These are phyloP conservation scores for Otocyon megalotis DNA, from an alignment of 2,113 vertebrate species.

Conservation along the genomic window DNA sequence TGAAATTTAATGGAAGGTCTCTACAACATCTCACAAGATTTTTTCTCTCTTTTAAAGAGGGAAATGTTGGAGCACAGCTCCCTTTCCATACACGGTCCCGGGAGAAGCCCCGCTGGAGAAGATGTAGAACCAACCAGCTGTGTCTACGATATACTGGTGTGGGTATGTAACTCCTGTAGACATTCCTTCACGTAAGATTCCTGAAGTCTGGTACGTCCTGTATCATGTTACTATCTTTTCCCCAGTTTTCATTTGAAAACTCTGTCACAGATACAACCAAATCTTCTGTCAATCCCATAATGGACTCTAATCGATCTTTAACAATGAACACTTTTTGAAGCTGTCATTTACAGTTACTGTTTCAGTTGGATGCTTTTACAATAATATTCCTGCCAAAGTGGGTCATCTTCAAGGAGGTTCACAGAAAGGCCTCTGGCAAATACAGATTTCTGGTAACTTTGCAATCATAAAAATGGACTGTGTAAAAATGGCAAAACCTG, in stretches of 20 bases:
- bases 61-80: background rate
- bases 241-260: background rate
- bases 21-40: background rate
- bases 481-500: background rate
- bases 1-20: background rate
- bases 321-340: background rate
- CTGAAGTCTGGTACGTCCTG: background rate
- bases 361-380: background rate
- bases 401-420: background rate
- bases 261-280: background rate
- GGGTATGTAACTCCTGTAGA: background rate
- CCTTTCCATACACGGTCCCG: too few species aligned
- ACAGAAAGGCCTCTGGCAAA: background rate
- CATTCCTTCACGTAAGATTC: background rate
- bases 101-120: background rate
- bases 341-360: background rate
- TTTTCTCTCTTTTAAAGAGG: background rate
- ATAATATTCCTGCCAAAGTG: background rate
- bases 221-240: background rate
- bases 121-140: background rate
- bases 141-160: background rate
- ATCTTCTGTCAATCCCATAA: background rate
- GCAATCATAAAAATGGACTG: background rate
- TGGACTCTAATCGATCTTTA: background rate
- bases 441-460: background rate